Evolutionary conservation across 23 tunicate species (phyloP).

Genomic region (Trididemnum miniatum): DNA sequence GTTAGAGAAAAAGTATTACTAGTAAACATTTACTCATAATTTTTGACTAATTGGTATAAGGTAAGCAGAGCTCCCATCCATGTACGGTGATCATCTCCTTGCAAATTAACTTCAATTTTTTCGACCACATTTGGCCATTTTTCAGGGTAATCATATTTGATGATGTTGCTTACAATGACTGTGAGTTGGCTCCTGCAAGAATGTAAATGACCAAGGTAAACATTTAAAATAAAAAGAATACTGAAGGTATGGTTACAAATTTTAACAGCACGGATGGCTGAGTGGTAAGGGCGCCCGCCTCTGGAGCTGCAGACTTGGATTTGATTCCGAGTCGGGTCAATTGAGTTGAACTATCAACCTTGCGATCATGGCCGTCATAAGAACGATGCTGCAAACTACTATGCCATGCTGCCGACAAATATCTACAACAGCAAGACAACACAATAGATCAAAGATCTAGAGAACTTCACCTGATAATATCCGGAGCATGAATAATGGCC

Average conservation of each 20-base stretch:
- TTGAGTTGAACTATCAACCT: no score
- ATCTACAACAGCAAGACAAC: no score
- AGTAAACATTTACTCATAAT: conserved; percentile 64
- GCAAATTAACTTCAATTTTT: conserved; percentile 59
- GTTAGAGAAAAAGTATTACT: no score
- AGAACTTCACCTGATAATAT: conserved; percentile 59
- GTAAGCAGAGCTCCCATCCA: conserved; percentile 96
- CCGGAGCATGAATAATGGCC: conserved; percentile 93
- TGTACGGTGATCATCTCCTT: conserved; percentile 53
- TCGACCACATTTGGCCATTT: conserved; percentile 85
- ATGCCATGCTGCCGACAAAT: no score
- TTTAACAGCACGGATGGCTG: no score
- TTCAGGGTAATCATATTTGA: conserved; percentile 91
- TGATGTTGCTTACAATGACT: conserved; percentile 78
- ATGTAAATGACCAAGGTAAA: no score
- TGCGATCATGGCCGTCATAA: no score
- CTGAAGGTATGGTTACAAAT: neutral
- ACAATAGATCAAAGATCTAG: no score
- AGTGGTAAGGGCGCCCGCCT: no score
- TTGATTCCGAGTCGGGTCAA: no score
- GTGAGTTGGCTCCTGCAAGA: conserved; percentile 75
- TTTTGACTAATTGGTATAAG: conserved; percentile 89
- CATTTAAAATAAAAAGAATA: neutral
- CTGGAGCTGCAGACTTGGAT: no score
- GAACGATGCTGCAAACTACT: no score